Base-by-base conservation (phyloP, 2,888 invertebrate species). In the Megalurothrips usitatus region DNA sequence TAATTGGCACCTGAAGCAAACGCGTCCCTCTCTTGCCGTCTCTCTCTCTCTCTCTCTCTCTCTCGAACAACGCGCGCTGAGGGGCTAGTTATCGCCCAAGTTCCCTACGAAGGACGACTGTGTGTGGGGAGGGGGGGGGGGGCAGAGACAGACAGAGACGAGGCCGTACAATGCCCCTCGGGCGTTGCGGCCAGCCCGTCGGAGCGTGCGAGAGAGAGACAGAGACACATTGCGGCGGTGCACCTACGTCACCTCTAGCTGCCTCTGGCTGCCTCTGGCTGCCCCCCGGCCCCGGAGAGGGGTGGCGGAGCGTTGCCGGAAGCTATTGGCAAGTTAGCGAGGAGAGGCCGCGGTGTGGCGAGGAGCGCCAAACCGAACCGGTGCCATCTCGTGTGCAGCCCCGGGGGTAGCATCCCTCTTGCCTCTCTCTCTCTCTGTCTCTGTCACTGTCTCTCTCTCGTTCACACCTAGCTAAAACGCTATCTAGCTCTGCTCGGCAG, bases 261-360 rank as follows among this genome's bases (percentile, higher is more conserved):
- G n/a, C n/a, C n/a, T n/a, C n/a, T n/a, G n/a, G n/a, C n/a, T n/a
- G n/a, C n/a, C n/a, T n/a, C n/a, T n/a, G n/a, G n/a, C n/a, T n/a
- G n/a, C n/a, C n/a, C n/a, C n/a, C n/a, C n/a, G n/a, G n/a, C n/a
- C n/a, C n/a, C n/a, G n/a, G n/a, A n/a, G 49, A 14, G 63, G 63
- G 19, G 63, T 6, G 63, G 63, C 63, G 19, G 63, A 68, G 68
- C 14, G 68, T 26, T 23, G 68, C 68, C 26, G 23, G 23, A 26
- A 26, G 68, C 68, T 26, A 75, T 75, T 75, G 68, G 23, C 68
- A 75, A 75, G 68, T 75, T 75, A 9, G 68, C 68, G 23, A n/a
- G 23, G 68, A 11, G 10, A 11, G 52, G 52, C 12, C 52, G 52
- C 14, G 11, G 58, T 17, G 6, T 58, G 58, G 17, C 10, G 14